Evolutionary conservation across 1,140 invertebrate species (phyloP), one percentile per base, ranked within the genome.

Genomic region (Delia radicum): DNA sequence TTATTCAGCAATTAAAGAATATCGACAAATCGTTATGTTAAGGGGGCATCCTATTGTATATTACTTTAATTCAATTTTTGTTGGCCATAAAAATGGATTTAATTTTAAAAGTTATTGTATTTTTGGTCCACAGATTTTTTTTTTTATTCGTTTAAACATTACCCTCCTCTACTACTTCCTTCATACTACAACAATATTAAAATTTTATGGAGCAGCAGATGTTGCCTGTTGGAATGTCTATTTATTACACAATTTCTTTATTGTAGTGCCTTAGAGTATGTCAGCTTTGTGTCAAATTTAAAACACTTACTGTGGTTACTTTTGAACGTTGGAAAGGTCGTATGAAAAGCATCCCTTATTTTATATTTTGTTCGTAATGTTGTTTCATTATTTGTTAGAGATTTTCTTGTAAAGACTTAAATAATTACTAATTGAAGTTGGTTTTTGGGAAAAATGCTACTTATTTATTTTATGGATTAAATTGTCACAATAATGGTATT

Each of bases 391-490:
- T 69, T 69, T 69, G 10, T 6, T 69, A 33, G 31, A 69, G 65
- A 69, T 37, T 69, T 69, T 33, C 15, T 69, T 69, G 65, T 69
- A 69, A 69, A 33, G 65, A 69, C 65, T 69, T 69, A 69, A 69
- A 69, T 69, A 69, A 69, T 69, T 69, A 69, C 65, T 69, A 69
- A 69, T 69, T 69, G 65, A 69, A 33, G 65, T 69, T 69, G 65
- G 29, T 69, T 37, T 69, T 18, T 69, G 31, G n/a, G 28, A 18
- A 18, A 27, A 67, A 33, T 15, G 37, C 72, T 26, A 61, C 72
- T 69, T 69, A 69, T 69, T 69, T 69, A 21, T 21, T 21, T 69
- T 18, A 33, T 7, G 65, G 31, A 69, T 69, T 69, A 69, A 69
- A 69, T 69, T 69, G 65, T 69, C 65, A 69, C 29, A 69, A 69